These are phyloP conservation scores for Periparus ater DNA, from an alignment of 2,797 vertebrate genomes.

Conservation along the genomic window DNA sequence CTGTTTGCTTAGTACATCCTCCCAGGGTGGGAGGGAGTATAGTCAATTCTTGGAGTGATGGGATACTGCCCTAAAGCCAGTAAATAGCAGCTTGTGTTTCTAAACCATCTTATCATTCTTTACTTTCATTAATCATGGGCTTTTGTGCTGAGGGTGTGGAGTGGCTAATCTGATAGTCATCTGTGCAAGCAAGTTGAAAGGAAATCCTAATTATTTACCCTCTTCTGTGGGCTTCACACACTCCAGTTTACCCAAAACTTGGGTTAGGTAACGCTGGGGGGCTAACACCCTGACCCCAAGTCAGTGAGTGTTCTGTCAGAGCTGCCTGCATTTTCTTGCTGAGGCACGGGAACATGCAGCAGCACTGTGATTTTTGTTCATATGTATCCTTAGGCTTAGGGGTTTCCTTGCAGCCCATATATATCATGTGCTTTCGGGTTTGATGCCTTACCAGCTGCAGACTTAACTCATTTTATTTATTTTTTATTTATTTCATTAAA, in stretches of 20 bases:
- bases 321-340: not conserved
- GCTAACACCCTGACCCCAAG: not conserved
- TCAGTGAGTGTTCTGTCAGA: not conserved
- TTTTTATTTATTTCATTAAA: not conserved
- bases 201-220: constrained; percentile 12
- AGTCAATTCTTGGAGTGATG: not conserved
- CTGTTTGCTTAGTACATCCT: not conserved
- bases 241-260: not conserved
- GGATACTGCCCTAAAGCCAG: constrained; percentile 13
- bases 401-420: not conserved
- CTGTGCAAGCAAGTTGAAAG: constrained; percentile 10
- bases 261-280: not conserved
- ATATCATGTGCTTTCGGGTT: not conserved
- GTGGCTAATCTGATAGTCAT: constrained; percentile 8
- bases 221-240: not conserved
- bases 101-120: not conserved
- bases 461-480: not conserved
- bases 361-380: not conserved
- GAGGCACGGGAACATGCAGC: accelerated
- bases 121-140: not conserved
- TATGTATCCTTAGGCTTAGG: accelerated
- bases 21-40: not conserved
- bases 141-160: constrained; percentile 3
- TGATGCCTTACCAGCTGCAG: accelerated
- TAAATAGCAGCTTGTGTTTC: not conserved